Base-by-base conservation (phyloP, 1,140 invertebrate species). In the Nephotettix cincticeps region DNA sequence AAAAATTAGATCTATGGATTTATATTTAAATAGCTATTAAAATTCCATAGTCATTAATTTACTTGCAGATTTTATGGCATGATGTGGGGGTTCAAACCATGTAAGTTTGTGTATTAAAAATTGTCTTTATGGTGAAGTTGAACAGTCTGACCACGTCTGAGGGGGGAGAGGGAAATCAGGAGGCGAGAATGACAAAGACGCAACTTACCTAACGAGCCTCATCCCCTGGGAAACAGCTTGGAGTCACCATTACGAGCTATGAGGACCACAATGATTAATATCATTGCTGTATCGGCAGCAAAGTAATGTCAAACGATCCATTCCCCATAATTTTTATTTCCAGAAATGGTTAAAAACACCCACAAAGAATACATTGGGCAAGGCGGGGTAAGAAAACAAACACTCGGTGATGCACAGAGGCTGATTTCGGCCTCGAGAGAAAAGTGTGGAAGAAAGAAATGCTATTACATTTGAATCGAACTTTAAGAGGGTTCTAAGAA, bases 231-330 rank as follows among this genome's bases (percentile, higher is more conserved):
- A 51, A 51, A 19, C 47, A 51, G 6, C 47, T 19, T n/a, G 47
- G 47, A 51, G 47, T 19, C 47, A n/a, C 6, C 47, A 51, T 51
- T 51, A 51, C 47, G 32, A 29, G 21, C 21, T 23, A 51, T n/a
- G 45, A 25, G 45, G 70, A 64, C 70, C 68, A 74, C 68, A 70
- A 72, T 51, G 69, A 64, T 68, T 70, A 47, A 30, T 30, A 64
- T 64, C 61, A 64, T 64, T 30, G 61, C 30, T 64, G n/a, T 27
- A 64, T 36, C 19, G 47, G 75, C 76, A 78, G 76, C 77, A 78
- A 79, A 78, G 76, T 64, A 79, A 78, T 78, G 76, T 77, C 76
- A 79, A 78, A 80, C 61, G 61, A 68, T 58, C 28, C 9, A 58
- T n/a, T 14, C n/a, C 30, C n/a, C 27, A 64, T 64, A 64, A 64